Evolutionary conservation across 2,888 invertebrate genomes (phyloP).

Genomic region (Cryptocheilus praepositus): DNA sequence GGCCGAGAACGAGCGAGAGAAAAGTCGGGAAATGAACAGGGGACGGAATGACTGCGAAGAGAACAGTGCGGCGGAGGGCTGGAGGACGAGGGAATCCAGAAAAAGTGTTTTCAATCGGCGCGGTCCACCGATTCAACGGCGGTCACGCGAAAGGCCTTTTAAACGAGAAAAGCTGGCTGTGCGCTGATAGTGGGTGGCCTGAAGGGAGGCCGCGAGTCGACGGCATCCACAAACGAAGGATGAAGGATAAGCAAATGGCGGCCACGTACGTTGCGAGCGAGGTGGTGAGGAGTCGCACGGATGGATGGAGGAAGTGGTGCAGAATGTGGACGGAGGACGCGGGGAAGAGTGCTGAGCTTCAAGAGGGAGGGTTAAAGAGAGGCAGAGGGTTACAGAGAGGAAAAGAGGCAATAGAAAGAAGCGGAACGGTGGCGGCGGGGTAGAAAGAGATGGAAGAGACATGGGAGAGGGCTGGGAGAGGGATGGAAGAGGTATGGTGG

Average conservation of each 20-base stretch:
- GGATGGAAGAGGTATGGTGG: too few species aligned
- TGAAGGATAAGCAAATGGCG: conserved; percentile 29
- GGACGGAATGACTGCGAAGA: background rate
- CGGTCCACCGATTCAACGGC: conserved; percentile 13
- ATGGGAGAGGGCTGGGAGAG: conserved; percentile 18
- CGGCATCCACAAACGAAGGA: conserved; percentile 17
- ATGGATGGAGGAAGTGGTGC: conserved; percentile 26
- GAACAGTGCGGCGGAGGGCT: background rate
- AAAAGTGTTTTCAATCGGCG: conserved; percentile 24
- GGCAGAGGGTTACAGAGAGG: conserved; percentile 20
- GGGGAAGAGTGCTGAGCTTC: conserved; percentile 17
- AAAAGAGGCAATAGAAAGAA: conserved; percentile 10
- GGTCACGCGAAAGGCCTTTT: conserved; percentile 36
- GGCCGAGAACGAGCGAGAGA: conserved; percentile 2
- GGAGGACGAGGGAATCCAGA: background rate
- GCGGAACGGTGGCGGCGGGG: background rate
- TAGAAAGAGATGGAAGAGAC: conserved; percentile 18
- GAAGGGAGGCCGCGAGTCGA: conserved; percentile 11
- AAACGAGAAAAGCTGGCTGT: conserved; percentile 21
- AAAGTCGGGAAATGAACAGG: background rate
- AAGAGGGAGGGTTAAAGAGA: conserved; percentile 28
- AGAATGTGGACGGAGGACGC: conserved; percentile 25
- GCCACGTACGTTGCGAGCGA: conserved; percentile 16
- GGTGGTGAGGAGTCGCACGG: conserved; percentile 25
- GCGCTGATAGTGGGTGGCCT: conserved; percentile 8